Conservation (phyloP, 30 jellyfish, hydroid and myxozoan species). For the Morbakka virulenta region DNA sequence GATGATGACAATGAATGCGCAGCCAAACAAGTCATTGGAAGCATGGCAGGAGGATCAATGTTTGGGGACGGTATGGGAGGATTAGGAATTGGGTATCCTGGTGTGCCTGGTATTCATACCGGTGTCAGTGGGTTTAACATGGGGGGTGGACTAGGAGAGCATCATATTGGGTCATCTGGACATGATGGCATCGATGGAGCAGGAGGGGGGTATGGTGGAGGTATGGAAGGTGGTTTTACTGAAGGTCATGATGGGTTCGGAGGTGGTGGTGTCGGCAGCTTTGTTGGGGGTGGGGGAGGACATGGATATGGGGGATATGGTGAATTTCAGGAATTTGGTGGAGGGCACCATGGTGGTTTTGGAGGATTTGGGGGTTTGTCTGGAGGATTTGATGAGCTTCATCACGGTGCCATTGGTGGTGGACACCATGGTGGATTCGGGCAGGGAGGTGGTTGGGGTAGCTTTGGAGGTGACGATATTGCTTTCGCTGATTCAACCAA, state of each 20-base stretch:
- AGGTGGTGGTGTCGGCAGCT: slow-evolving; percentile 41
- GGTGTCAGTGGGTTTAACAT: slow-evolving; percentile 84
- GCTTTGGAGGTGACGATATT: slow-evolving; percentile 60
- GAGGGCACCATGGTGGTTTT: slow-evolving; percentile 29
- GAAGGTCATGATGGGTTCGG: slow-evolving; percentile 14
- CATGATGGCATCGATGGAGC: slow-evolving; percentile 48
- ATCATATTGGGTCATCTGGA: slow-evolving; percentile 54
- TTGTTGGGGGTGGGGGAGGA: slow-evolving; percentile 41
- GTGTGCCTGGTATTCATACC: slow-evolving; percentile 95
- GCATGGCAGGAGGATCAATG: slow-evolving; percentile 98
- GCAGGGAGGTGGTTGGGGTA: slow-evolving; percentile 42
- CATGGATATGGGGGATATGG: slow-evolving; percentile 32
- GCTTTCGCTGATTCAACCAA: slow-evolving; percentile 9
- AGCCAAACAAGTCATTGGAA: slow-evolving; percentile 92
- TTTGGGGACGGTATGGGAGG: slow-evolving; percentile 99
- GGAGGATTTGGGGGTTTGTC: slow-evolving; percentile 66
- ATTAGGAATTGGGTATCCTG: slow-evolving; percentile 96
- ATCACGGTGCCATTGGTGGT: slow-evolving; percentile 36
- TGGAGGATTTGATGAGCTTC: slow-evolving; percentile 26
- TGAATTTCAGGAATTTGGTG: neutral
- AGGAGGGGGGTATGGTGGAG: slow-evolving; percentile 9
- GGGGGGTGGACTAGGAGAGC: slow-evolving; percentile 96
- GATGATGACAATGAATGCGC: slow-evolving; percentile 85
- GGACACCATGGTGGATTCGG: slow-evolving; percentile 71
- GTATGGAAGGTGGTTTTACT: slow-evolving; percentile 4